These are phyloP conservation scores for Petrolisthes manimaculis DNA, from an alignment of 2,888 invertebrate genomes.

Conservation along the genomic window DNA sequence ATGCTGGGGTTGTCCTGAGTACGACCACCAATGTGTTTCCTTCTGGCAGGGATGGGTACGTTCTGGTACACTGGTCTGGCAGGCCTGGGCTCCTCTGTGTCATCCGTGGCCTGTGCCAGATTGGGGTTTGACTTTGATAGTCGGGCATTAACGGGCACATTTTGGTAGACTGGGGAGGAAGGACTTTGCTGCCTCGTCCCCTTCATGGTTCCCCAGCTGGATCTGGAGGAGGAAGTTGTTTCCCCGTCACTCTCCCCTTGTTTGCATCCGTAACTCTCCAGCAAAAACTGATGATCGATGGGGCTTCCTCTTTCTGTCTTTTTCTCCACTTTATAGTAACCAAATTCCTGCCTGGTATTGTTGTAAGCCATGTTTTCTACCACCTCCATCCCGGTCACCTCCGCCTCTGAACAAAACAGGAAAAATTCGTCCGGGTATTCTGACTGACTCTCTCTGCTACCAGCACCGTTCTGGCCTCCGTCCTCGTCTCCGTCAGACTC, in stretches of 20 bases:
- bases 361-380: slow-evolving; percentile 43
- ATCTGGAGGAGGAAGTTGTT: neutral
- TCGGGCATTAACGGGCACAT: slow-evolving; percentile 32
- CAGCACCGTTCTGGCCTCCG: neutral
- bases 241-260: neutral
- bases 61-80: slow-evolving; percentile 30
- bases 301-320: slow-evolving; percentile 31
- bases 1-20: slow-evolving; percentile 14
- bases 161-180: slow-evolving; percentile 32
- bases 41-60: slow-evolving; percentile 30
- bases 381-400: slow-evolving; percentile 51
- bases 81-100: neutral
- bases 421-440: slow-evolving; percentile 51
- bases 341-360: slow-evolving; percentile 23
- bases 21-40: slow-evolving; percentile 2
- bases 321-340: slow-evolving; percentile 42
- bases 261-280: slow-evolving; percentile 39
- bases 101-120: slow-evolving; percentile 17
- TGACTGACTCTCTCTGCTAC: neutral
- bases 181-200: neutral
- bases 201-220: neutral
- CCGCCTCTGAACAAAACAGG: slow-evolving; percentile 47
- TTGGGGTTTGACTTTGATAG: slow-evolving; percentile 45
- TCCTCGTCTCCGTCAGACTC: neutral
- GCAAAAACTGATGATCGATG: slow-evolving; percentile 41